Conservation (phyloP, 2,797 vertebrate species). For the Helarctos malayanus region DNA sequence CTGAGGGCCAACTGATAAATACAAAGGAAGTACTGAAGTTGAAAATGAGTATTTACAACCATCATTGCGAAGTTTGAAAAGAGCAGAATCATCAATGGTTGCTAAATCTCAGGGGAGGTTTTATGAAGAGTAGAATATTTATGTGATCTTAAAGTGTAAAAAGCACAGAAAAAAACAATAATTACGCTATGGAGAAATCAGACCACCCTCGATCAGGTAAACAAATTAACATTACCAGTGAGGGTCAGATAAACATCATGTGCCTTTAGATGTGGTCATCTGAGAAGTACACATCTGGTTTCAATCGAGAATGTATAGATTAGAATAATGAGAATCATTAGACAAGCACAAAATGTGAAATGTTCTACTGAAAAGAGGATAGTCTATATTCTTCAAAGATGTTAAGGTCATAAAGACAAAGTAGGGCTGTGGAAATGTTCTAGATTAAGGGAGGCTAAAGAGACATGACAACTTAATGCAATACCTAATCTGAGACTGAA, state of each 20-base stretch:
- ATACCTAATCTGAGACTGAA: background rate
- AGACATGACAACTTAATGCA: background rate
- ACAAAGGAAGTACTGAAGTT: background rate
- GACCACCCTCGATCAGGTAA: background rate
- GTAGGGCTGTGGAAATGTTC: background rate
- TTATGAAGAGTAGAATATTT: conserved; percentile 31
- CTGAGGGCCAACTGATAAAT: background rate
- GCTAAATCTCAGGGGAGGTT: background rate
- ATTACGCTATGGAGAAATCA: conserved; percentile 5
- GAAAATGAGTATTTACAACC: background rate
- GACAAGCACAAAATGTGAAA: background rate
- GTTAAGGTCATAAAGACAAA: conserved; percentile 26
- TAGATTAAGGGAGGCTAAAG: background rate
- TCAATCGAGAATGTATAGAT: background rate
- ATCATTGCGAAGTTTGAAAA: background rate
- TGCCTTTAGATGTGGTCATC: background rate
- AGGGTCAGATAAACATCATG: background rate
- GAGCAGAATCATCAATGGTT: background rate
- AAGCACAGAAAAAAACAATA: background rate
- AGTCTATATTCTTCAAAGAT: conserved; percentile 15
- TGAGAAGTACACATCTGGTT: background rate
- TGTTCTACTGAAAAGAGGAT: background rate
- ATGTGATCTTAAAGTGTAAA: background rate
- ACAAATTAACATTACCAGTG: background rate
- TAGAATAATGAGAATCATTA: background rate